Evolutionary conservation across 2,797 vertebrate species (phyloP).

Genomic region (Pipistrellus kuhlii): DNA sequence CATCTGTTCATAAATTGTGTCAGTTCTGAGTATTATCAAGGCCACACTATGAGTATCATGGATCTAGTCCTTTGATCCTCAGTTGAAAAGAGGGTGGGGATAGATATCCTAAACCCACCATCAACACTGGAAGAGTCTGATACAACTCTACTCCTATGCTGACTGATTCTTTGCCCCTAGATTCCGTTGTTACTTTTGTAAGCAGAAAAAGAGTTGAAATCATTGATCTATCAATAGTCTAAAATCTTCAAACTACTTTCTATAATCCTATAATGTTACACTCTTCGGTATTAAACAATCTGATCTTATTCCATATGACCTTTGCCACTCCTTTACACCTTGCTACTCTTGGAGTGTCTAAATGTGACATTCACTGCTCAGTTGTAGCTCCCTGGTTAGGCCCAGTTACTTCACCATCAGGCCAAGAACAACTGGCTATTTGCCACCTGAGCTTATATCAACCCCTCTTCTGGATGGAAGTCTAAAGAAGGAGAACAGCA

Average conservation of each 20-base stretch:
- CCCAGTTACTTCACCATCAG: not conserved
- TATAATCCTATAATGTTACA: not conserved
- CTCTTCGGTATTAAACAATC: not conserved
- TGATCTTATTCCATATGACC: not conserved
- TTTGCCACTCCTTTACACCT: not conserved
- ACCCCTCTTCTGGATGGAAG: not conserved
- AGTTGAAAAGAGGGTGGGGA: not conserved
- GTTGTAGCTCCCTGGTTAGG: not conserved
- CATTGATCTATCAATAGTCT: not conserved
- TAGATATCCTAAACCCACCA: not conserved
- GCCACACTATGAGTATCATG: not conserved
- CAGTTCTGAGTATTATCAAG: too few relatives aligned
- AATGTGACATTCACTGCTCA: not conserved
- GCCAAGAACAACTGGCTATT: not conserved
- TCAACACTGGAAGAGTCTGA: not conserved
- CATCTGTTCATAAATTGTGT: too few relatives aligned
- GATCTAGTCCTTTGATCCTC: not conserved
- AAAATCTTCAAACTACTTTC: not conserved
- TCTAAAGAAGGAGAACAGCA: not conserved
- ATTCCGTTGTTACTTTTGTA: not conserved
- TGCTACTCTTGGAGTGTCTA: not conserved
- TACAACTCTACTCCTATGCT: not conserved
- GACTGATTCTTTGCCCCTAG: not conserved
- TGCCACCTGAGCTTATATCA: not conserved
- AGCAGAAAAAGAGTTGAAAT: not conserved